Conservation (phyloP, 2,888 invertebrate genomes). For the Epinotia brunnichana region DNA sequence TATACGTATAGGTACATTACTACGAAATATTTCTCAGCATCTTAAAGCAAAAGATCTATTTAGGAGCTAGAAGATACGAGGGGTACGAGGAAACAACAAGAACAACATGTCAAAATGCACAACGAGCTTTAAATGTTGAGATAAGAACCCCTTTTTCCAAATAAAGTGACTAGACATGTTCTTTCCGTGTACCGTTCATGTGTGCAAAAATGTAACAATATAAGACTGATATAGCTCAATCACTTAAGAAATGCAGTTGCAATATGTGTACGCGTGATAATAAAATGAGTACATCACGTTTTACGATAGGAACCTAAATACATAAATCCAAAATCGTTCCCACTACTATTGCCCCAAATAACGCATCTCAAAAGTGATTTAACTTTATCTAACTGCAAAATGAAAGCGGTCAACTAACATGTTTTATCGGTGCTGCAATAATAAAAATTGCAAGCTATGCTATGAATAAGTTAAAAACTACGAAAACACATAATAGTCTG, state of each 20-base stretch:
- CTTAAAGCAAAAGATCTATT: slow-evolving; percentile 2
- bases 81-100: no score
- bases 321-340: no score
- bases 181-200: no score
- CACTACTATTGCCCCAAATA: no score
- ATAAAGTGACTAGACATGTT: no score
- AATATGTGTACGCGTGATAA: background rate
- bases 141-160: no score
- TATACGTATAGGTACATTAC: background rate
- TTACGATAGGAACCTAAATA: no score
- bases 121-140: no score
- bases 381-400: background rate
- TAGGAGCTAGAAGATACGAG: background rate
- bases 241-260: background rate
- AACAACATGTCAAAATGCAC: no score
- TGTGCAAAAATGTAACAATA: background rate
- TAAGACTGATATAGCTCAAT: background rate
- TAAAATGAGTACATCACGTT: background rate
- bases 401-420: background rate
- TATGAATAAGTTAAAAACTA: background rate
- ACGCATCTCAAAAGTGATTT: background rate
- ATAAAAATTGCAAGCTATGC: background rate
- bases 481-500: background rate
- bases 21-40: background rate
- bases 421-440: no score